Conservation (phyloP, 2,888 invertebrate species). For the Ochropacha duplaris region DNA sequence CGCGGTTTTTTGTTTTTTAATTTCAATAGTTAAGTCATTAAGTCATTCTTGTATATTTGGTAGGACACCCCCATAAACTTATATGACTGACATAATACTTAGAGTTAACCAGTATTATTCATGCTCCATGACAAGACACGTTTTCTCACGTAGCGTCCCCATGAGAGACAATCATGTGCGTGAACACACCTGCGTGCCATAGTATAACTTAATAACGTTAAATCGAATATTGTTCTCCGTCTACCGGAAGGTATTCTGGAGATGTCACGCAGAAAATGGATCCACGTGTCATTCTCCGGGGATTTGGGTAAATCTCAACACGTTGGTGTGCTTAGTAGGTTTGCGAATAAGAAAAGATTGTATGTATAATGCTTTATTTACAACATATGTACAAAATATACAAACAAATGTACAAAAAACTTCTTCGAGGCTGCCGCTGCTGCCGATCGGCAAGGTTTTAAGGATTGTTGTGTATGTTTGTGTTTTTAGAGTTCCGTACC, state of each 20-base stretch:
- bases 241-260: neutral
- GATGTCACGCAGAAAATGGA: conserved; percentile 5
- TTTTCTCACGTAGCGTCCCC: neutral
- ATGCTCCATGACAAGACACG: neutral
- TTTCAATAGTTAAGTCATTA: no score
- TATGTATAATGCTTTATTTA: neutral
- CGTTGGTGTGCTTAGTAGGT: neutral
- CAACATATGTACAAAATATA: no score
- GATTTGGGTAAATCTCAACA: neutral
- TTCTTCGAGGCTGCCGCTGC: no score
- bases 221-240: conserved; percentile 7
- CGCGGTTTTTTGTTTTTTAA: no score
- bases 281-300: neutral
- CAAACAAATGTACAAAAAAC: no score
- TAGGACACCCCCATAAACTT: no score
- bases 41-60: no score
- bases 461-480: no score
- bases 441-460: no score
- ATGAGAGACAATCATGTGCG: conserved; percentile 8
- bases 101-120: neutral
- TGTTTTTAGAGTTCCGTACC: no score
- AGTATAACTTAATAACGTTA: conserved; percentile 13
- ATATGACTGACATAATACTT: no score
- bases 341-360: neutral
- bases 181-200: conserved; percentile 9